Evolutionary conservation across 2,113 vertebrate genomes (phyloP).

Genomic region (Steatornis caripensis): DNA sequence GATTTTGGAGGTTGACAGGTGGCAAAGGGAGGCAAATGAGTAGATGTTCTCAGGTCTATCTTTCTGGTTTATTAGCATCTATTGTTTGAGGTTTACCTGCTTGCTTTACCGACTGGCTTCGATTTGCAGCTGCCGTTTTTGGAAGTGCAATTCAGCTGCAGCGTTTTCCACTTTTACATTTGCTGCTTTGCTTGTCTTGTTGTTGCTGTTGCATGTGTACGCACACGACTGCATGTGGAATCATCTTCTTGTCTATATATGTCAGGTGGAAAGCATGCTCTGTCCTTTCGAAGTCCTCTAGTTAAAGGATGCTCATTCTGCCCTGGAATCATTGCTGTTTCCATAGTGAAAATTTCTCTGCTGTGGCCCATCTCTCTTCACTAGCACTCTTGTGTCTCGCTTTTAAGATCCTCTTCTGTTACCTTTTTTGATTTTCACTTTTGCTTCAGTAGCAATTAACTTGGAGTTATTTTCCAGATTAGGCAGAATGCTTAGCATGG

Average conservation of each 20-base stretch:
- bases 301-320: neutral
- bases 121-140: neutral
- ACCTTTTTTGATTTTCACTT: neutral
- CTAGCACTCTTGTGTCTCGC: neutral
- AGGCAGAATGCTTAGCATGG: neutral
- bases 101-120: neutral
- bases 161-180: neutral
- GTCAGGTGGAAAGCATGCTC: neutral
- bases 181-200: neutral
- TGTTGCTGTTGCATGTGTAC: neutral
- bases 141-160: neutral
- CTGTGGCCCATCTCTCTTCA: neutral
- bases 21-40: neutral
- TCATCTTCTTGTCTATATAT: neutral
- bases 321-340: neutral
- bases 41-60: neutral
- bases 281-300: neutral
- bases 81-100: neutral
- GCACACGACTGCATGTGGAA: neutral
- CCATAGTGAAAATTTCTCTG: neutral
- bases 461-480: neutral
- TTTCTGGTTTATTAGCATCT: neutral
- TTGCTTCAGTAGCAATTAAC: neutral
- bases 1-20: neutral
- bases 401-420: neutral